Evolutionary conservation across 2,797 vertebrate genomes (phyloP).

Genomic region (Acanthiza pusilla): DNA sequence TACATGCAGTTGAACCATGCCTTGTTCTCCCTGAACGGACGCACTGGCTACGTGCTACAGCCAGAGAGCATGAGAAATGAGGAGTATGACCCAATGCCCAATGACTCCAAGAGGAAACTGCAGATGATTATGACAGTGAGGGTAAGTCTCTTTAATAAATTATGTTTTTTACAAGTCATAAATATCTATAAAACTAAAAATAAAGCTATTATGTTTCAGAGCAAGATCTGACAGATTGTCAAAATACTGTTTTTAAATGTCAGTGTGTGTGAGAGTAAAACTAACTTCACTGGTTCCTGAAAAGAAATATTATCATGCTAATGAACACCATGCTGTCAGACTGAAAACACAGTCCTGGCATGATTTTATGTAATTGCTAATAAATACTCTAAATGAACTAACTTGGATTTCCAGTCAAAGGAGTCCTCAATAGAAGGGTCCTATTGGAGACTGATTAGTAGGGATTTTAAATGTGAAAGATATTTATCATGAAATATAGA

Average conservation of each 20-base stretch:
- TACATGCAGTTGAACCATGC: constrained; percentile 91
- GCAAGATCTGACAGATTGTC: constrained; percentile 41
- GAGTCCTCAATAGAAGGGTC: not conserved
- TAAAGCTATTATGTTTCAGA: constrained; percentile 42
- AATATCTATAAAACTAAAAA: constrained; percentile 42
- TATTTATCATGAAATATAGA: not conserved
- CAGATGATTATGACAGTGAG: constrained; percentile 82
- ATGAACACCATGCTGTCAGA: not conserved
- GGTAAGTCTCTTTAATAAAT: constrained; percentile 72
- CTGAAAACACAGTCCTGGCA: not conserved
- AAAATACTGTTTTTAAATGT: constrained; percentile 51
- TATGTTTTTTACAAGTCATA: not conserved
- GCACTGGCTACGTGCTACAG: constrained; percentile 89
- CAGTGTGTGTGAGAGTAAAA: constrained; percentile 10
- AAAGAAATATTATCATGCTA: constrained; percentile 16
- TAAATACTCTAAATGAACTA: not conserved
- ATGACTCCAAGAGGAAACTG: constrained; percentile 74
- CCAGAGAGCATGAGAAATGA: constrained; percentile 89
- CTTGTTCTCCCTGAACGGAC: constrained; percentile 89
- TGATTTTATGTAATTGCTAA: not conserved
- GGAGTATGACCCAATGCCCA: constrained; percentile 79
- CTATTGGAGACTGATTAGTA: not conserved
- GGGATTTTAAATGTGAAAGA: not conserved
- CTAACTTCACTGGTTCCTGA: not conserved
- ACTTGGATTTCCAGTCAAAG: not conserved